phyloP scores from a whole-genome alignment of 2,113 vertebrate species.

The Coturnix japonica region DNA sequence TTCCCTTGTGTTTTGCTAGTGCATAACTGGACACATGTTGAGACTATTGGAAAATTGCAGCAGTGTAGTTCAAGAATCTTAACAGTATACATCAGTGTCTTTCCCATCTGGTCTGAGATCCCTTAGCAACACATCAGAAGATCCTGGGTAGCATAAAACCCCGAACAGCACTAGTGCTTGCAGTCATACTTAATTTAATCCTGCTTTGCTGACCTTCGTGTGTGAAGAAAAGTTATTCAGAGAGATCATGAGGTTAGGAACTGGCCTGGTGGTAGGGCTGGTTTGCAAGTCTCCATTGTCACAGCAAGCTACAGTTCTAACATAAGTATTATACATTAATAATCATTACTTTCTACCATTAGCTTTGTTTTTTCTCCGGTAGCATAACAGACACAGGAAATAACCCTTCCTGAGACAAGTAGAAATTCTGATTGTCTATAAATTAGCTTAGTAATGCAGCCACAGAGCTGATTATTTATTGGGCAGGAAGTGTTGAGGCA shows the following conservation, averaged over 20 bases:
- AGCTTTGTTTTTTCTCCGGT: not conserved
- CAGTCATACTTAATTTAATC: not conserved
- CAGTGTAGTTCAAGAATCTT: not conserved
- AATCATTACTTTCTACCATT: not conserved
- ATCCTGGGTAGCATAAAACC: not conserved
- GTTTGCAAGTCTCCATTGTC: not conserved
- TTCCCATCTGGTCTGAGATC: no score
- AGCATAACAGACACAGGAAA: not conserved
- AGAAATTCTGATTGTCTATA: not conserved
- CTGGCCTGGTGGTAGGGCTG: not conserved
- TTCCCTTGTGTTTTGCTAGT: not conserved
- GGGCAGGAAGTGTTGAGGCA: not conserved
- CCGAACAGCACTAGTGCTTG: not conserved
- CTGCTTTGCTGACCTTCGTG: not conserved
- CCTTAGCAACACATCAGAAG: not conserved
- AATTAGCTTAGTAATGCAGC: not conserved
- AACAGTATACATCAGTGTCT: not conserved
- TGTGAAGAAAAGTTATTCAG: not conserved
- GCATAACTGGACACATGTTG: not conserved
- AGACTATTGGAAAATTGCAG: not conserved
- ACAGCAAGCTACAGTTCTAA: not conserved
- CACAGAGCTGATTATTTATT: conserved; percentile 10
- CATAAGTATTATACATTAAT: not conserved
- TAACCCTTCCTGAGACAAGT: not conserved
- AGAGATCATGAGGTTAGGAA: not conserved